Percentiles rank a stretch among this genome's conserved stretches.
Conservation (phyloP, 2,888 invertebrate species). For the Drosophila sordidapex region DNA sequence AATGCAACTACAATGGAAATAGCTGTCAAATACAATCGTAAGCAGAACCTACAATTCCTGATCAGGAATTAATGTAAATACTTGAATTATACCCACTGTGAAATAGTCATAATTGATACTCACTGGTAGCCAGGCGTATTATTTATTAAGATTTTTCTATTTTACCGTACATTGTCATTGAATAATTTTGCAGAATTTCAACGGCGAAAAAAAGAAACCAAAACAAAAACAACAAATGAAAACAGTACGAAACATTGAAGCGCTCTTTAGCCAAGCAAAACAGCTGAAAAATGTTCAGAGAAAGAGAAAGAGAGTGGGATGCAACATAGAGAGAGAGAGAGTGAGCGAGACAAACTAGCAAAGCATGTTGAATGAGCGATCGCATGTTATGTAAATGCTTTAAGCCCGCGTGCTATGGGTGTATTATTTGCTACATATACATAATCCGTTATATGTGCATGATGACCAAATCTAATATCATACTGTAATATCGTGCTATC, state of each 20-base stretch:
- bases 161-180: constrained; percentile 76
- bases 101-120: constrained; percentile 23
- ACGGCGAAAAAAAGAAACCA: constrained; percentile 19
- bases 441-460: constrained; percentile 11
- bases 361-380: constrained; percentile 58
- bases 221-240: constrained; percentile 14
- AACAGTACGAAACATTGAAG: constrained; percentile 18
- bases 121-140: constrained; percentile 41
- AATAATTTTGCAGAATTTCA: constrained; percentile 69
- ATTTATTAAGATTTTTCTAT: constrained; percentile 47
- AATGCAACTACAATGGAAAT: constrained; percentile 63
- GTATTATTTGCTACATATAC: constrained; percentile 34
- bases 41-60: background rate
- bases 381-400: constrained; percentile 70
- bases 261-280: constrained; percentile 28
- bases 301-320: background rate
- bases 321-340: background rate
- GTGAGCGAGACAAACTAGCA: constrained; percentile 36
- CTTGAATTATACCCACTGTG: background rate
- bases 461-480: constrained; percentile 22
- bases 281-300: constrained; percentile 1
- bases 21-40: constrained; percentile 32
- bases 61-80: constrained; percentile 7
- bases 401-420: constrained; percentile 62
- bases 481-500: constrained; percentile 24